Evolutionary conservation across 2,113 vertebrate genomes (phyloP), one percentile per base, ranked within the genome.

Genomic region (Engraulis encrasicolus): DNA sequence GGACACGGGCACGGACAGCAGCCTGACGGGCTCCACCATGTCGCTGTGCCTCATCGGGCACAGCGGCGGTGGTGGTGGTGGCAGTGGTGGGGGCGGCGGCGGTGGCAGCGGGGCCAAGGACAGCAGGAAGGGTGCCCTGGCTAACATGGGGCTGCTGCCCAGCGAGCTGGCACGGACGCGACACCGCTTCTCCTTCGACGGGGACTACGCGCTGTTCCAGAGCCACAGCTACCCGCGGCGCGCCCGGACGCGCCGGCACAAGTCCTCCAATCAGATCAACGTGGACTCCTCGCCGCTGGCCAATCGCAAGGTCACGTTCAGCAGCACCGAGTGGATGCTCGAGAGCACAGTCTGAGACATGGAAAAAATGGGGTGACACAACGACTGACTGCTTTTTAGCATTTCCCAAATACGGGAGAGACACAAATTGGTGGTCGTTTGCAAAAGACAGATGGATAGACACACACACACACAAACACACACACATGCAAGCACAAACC

Each of bases 321-420:
- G 97, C 95, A 98, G 97, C 95, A 98, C 97, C 19, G 97, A 98
- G 89, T 99, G 97, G 97, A 98, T 98, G 97, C 94, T 99, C 48
- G 97, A 98, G 91, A 98, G 97, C 94, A 98, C 97, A 31, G 97
- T 98, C 88, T 98, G 95, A 97, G 87, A 34, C 23, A 71, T 4
- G 52, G 50, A n/a, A n/a, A n/a, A n/a, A n/a, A n/a, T n/a, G n/a
- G n/a, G n/a, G 49, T 19, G 54, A 58, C 54, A 58, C 19, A n/a
- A n/a, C 19, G 6, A 7, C 23, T 2, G n/a, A 1, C 20, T 23
- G 2, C n/a, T 23, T 34, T 74, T 74, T 74, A n/a, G 5, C 66
- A 74, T 36, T 34, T 74, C 15, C 66, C n/a, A n/a, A 31, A 27
- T 74, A 5, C 66, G 27, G 66, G 23, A 34, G 14, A 31, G 27